Conservation (phyloP, 2,888 invertebrate species). For the Drosophila merina region DNA sequence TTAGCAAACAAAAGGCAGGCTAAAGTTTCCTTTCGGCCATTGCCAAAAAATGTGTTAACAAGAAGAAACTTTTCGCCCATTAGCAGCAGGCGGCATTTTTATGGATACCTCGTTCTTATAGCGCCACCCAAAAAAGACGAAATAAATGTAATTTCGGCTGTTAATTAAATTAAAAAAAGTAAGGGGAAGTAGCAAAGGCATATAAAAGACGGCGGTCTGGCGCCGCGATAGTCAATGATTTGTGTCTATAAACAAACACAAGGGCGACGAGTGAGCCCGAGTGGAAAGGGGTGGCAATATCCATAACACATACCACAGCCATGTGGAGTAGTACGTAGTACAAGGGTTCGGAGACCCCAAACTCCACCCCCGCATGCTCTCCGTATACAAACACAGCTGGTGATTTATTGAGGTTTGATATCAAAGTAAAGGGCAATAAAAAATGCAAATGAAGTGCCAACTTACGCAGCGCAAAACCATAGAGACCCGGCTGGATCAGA, state of each 20-base stretch:
- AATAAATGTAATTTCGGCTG: constrained; percentile 69
- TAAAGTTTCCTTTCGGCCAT: constrained; percentile 71
- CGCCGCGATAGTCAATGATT: constrained; percentile 77
- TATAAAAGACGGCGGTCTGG: constrained; percentile 44
- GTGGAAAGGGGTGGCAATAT: constrained; percentile 19
- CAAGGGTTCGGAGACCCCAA: constrained; percentile 49
- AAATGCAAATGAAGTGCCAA: constrained; percentile 82
- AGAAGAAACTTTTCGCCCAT: constrained; percentile 69
- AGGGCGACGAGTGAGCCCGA: constrained; percentile 26
- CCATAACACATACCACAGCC: constrained; percentile 60
- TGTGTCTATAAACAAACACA: constrained; percentile 69
- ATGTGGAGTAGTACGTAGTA: constrained; percentile 44
- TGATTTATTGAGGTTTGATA: constrained; percentile 81
- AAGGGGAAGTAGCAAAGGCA: constrained; percentile 9
- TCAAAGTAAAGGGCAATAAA: constrained; percentile 81
- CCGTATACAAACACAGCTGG: constrained; percentile 71
- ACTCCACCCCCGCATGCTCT: constrained; percentile 11
- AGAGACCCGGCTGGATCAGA: constrained; percentile 3
- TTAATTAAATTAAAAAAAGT: constrained; percentile 72
- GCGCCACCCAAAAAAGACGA: constrained; percentile 32
- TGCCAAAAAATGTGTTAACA: constrained; percentile 71
- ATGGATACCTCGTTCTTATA: constrained; percentile 33
- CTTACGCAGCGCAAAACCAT: constrained; percentile 72
- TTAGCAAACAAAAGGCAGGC: constrained; percentile 40
- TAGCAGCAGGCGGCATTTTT: constrained; percentile 64